Percentiles rank a stretch among this genome's conserved stretches.
phyloP scores from a whole-genome alignment of 2,113 vertebrate species.

The Mastomys coucha region DNA sequence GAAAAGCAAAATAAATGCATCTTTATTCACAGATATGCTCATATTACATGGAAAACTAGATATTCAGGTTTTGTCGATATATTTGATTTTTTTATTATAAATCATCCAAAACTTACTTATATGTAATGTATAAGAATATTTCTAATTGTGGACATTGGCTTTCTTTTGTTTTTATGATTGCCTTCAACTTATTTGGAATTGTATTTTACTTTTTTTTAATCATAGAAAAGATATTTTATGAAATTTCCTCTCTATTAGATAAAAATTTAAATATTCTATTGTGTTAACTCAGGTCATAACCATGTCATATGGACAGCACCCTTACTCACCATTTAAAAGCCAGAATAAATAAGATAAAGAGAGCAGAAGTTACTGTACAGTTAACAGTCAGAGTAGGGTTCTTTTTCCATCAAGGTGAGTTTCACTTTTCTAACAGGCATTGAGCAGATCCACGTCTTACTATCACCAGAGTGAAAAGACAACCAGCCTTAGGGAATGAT shows the following conservation, averaged over 20 bases:
- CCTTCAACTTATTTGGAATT: not conserved
- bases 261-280: not conserved
- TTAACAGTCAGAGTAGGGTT: not conserved
- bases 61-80: not conserved
- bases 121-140: not conserved
- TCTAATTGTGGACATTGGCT: not conserved
- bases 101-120: not conserved
- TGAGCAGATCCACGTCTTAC: not conserved
- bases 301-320: not conserved
- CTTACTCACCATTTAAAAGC: not conserved
- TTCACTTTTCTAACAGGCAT: not conserved
- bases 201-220: conserved; percentile 13
- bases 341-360: not conserved
- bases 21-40: not conserved
- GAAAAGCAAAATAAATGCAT: not conserved
- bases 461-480: not conserved
- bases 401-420: rapidly evolving
- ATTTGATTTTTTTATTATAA: conserved; percentile 26
- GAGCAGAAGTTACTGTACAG: not conserved
- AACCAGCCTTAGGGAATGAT: not conserved
- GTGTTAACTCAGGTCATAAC: not conserved
- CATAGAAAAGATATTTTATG: not conserved
- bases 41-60: not conserved
- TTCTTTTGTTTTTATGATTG: not conserved
- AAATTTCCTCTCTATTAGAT: not conserved